Evolutionary conservation across 35 echinoderm and acorn worm species (phyloP).

Genomic region (Ophiothrix spiculata): DNA sequence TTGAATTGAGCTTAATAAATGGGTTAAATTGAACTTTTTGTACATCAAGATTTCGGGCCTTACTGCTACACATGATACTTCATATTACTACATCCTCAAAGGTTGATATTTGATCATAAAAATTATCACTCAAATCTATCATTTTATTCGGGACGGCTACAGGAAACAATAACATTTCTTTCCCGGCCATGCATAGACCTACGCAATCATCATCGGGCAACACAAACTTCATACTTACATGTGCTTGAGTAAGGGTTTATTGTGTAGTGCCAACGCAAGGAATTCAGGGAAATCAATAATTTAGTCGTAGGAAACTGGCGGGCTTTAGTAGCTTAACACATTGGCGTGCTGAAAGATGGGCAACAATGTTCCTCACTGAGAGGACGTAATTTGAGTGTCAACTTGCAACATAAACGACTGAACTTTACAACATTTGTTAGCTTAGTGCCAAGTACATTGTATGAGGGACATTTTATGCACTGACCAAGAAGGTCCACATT

Average conservation of each 20-base stretch:
- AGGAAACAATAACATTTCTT: too few species aligned
- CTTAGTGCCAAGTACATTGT: background rate
- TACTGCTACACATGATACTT: too few species aligned
- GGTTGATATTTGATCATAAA: too few species aligned
- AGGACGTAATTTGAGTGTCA: background rate
- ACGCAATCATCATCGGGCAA: too few species aligned
- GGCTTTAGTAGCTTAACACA: background rate
- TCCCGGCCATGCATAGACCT: too few species aligned
- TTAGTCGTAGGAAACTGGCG: background rate
- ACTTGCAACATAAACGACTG: background rate
- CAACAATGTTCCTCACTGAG: background rate
- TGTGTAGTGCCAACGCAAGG: background rate
- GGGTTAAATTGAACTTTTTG: too few species aligned
- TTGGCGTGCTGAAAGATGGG: constrained; percentile 1
- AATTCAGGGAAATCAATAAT: constrained; percentile 12
- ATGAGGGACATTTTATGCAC: background rate
- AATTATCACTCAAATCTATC: too few species aligned
- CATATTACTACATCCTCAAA: too few species aligned
- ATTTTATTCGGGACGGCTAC: too few species aligned
- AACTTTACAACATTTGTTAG: background rate
- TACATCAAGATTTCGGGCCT: too few species aligned
- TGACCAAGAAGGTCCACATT: background rate
- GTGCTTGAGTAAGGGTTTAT: background rate
- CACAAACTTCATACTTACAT: background rate
- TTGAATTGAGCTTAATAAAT: too few species aligned